Percentiles rank a stretch among this genome's conserved stretches.
phyloP scores from a whole-genome alignment of 2,113 vertebrate species.

The Manacus vitellinus region DNA sequence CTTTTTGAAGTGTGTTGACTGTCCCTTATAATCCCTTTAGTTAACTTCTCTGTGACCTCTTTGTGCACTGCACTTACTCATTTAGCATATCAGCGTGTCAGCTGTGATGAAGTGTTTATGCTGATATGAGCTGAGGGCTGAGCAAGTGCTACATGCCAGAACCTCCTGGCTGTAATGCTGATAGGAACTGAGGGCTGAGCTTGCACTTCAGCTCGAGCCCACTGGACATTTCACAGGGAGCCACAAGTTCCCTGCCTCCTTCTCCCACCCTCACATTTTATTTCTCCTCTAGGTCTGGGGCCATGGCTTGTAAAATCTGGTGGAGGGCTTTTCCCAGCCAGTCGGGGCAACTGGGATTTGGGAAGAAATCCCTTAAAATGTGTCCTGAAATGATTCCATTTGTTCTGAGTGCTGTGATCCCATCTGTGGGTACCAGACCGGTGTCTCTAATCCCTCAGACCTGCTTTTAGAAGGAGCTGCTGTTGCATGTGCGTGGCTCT shows the following conservation, averaged over 20 bases:
- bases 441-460: neutral
- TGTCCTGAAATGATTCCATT: neutral
- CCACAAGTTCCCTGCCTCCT: neutral
- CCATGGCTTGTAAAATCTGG: neutral
- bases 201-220: constrained; percentile 48
- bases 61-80: constrained; percentile 46
- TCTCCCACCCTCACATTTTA: neutral
- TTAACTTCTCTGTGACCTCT: constrained; percentile 70
- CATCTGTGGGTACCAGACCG: neutral
- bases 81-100: constrained; percentile 65
- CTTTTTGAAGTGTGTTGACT: constrained; percentile 54
- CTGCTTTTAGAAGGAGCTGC: neutral
- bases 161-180: constrained; percentile 34
- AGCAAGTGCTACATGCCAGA: constrained; percentile 50
- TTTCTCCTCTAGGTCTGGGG: neutral
- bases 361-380: neutral
- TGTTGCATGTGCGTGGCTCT: neutral
- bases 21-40: constrained; percentile 65
- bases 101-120: constrained; percentile 70
- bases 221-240: constrained; percentile 22
- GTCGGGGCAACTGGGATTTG: neutral
- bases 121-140: constrained; percentile 68
- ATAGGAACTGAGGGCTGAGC: constrained; percentile 50
- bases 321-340: neutral
- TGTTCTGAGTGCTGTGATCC: neutral